phyloP scores from a whole-genome alignment of 2,797 vertebrate genomes.

The Xyrichtys novacula region DNA sequence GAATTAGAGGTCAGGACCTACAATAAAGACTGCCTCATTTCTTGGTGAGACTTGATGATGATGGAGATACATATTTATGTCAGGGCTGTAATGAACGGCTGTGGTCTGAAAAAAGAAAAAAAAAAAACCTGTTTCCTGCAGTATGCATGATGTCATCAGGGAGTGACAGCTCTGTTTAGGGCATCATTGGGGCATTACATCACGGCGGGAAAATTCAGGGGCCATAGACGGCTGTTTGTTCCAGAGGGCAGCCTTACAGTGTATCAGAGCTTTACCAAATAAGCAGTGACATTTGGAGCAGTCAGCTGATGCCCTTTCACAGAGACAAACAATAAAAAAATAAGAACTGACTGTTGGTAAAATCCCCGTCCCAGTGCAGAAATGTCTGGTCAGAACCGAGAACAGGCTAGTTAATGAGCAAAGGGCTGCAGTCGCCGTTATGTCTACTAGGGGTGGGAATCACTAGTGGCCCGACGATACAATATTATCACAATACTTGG shows the following conservation, averaged over 20 bases:
- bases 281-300: background rate
- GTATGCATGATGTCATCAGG: conserved; percentile 46
- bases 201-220: conserved; percentile 32
- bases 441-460: no score
- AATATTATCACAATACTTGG: no score
- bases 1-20: conserved; percentile 53
- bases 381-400: background rate
- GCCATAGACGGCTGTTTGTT: conserved; percentile 20
- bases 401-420: background rate
- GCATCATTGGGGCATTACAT: conserved; percentile 39
- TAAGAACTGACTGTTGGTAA: background rate
- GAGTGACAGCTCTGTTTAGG: conserved; percentile 50
- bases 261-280: conserved; percentile 29
- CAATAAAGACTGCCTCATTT: conserved; percentile 26
- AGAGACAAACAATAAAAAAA: background rate
- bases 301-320: conserved; percentile 10
- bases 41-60: conserved; percentile 17
- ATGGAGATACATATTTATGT: conserved; percentile 41
- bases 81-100: conserved; percentile 28
- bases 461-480: no score
- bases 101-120: conserved; percentile 22
- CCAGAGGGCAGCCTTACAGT: conserved; percentile 15
- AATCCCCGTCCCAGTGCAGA: background rate
- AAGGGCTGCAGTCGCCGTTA: no score
- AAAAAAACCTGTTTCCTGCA: conserved; percentile 15